These are phyloP conservation scores for Camponotus pennsylvanicus DNA, from an alignment of 1,140 invertebrate species.

Conservation along the genomic window DNA sequence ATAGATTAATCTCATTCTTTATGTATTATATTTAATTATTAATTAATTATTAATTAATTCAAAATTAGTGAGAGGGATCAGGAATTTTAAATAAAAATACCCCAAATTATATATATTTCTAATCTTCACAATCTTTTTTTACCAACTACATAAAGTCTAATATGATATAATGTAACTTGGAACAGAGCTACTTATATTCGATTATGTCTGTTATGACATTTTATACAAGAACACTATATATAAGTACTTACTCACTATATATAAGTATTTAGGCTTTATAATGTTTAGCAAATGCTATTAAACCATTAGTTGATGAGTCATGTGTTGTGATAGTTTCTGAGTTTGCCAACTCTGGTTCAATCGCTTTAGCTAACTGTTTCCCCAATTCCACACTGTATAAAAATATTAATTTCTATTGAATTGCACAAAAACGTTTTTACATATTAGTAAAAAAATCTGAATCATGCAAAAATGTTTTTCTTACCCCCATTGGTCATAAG, in stretches of 20 bases:
- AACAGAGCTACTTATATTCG: conserved; percentile 1
- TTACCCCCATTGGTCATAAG: conserved; percentile 99
- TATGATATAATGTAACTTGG: background rate
- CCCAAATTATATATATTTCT: conserved; percentile 15
- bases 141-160: conserved; percentile 40
- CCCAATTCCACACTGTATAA: conserved; percentile 96
- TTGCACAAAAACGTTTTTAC: conserved; percentile 2
- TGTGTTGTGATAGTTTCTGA: conserved; percentile 88
- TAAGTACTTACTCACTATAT: conserved; percentile 62
- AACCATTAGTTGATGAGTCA: conserved; percentile 94
- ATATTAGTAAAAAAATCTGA: background rate
- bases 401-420: conserved; percentile 56
- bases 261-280: conserved; percentile 75
- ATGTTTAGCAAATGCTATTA: conserved; percentile 94
- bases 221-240: background rate
- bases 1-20: too few species aligned
- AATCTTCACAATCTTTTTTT: conserved; percentile 5
- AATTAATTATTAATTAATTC: too few species aligned
- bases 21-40: too few species aligned
- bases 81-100: conserved; percentile 20
- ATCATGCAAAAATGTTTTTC: conserved; percentile 72
- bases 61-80: background rate
- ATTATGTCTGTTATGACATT: background rate
- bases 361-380: conserved; percentile 98
- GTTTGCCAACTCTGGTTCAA: conserved; percentile 96